Percentiles rank a stretch among this genome's conserved stretches.
Evolutionary conservation across 1,140 invertebrate species (phyloP).

Genomic region (Conus betulinus): DNA sequence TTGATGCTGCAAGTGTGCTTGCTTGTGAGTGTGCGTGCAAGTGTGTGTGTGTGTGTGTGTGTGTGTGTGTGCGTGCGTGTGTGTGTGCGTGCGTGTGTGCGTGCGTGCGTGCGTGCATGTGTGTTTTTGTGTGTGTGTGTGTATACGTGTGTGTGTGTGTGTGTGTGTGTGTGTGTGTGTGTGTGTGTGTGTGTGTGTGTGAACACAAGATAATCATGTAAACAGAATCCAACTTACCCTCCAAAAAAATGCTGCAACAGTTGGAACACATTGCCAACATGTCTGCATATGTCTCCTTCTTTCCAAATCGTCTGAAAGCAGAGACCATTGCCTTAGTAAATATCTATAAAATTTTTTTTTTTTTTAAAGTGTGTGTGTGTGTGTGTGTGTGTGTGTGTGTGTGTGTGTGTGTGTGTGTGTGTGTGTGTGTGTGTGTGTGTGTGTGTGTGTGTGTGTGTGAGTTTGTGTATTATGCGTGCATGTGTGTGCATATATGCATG

Average conservation of each 20-base stretch:
- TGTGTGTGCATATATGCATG: too few relatives aligned
- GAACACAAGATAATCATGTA: neutral
- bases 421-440: too few relatives aligned
- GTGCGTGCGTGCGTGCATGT: neutral
- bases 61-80: neutral
- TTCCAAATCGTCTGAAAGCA: slow-evolving; percentile 86
- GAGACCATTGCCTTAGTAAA: neutral
- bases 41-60: neutral
- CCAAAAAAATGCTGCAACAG: slow-evolving; percentile 98
- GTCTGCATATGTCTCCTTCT: slow-evolving; percentile 96
- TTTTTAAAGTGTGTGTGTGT: too few relatives aligned
- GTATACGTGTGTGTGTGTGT: neutral
- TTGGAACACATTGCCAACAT: slow-evolving; percentile 95
- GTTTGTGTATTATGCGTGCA: too few relatives aligned
- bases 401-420: too few relatives aligned
- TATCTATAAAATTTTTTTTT: too few relatives aligned
- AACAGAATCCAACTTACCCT: slow-evolving; percentile 76
- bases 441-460: too few relatives aligned
- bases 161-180: neutral
- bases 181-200: neutral
- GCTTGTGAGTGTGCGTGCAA: neutral
- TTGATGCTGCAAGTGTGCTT: neutral
- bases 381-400: too few relatives aligned
- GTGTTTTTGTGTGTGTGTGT: neutral
- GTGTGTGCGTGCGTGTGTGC: neutral